Percentiles rank a stretch among this genome's conserved stretches.
These are phyloP conservation scores for Chunga burmeisteri DNA, from an alignment of 2,113 vertebrate species.

Conservation along the genomic window DNA sequence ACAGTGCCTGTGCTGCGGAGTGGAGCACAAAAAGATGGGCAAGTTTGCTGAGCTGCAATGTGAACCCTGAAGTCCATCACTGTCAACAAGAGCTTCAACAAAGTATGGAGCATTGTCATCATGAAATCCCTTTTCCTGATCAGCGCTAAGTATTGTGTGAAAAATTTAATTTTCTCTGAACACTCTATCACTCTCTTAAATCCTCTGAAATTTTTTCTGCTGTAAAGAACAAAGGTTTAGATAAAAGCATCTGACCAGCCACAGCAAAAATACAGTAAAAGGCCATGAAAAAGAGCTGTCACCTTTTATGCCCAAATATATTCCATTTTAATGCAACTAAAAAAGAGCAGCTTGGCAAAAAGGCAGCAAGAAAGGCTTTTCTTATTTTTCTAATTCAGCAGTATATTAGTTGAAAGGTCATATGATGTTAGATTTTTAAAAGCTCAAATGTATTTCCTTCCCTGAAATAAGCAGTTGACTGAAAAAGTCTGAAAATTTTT, in stretches of 20 bases:
- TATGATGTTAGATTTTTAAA: background rate
- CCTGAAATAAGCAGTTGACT: background rate
- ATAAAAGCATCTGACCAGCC: constrained; percentile 36
- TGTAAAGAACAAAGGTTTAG: constrained; percentile 21
- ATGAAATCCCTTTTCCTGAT: background rate
- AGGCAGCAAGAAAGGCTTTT: background rate
- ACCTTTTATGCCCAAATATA: constrained; percentile 19
- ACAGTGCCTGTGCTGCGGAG: background rate
- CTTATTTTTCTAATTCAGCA: background rate
- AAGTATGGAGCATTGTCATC: background rate
- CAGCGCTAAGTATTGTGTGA: background rate
- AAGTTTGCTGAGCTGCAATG: background rate
- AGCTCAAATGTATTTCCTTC: background rate
- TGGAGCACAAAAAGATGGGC: background rate
- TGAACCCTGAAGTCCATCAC: background rate
- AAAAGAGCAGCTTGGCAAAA: background rate
- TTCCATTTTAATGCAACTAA: background rate
- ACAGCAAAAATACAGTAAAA: constrained; percentile 9
- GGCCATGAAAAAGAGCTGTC: constrained; percentile 21
- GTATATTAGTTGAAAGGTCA: background rate
- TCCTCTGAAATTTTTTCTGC: background rate
- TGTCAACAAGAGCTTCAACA: background rate
- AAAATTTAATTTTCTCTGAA: background rate
- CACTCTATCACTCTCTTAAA: background rate
- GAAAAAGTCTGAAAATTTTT: background rate